Evolutionary conservation across 1,140 invertebrate species (phyloP).

Genomic region (Habropoda laboriosa): DNA sequence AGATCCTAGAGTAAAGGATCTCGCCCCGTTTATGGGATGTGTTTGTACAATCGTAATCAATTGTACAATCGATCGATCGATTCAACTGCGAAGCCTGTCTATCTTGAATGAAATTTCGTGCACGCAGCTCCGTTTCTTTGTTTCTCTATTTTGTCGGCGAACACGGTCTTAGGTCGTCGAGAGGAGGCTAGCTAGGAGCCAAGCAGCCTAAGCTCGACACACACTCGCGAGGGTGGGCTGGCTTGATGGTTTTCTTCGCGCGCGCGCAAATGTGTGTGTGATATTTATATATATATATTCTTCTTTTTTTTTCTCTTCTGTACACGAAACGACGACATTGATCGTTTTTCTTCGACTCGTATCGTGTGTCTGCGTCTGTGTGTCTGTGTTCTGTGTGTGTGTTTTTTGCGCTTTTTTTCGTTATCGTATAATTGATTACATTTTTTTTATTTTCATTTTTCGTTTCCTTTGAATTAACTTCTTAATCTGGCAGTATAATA

Average conservation of each 20-base stretch:
- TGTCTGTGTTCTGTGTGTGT: background rate
- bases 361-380: too few relatives aligned
- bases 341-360: background rate
- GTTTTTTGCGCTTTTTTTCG: background rate
- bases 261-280: background rate
- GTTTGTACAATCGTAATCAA: too few relatives aligned
- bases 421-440: too few relatives aligned
- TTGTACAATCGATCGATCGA: conserved; percentile 62
- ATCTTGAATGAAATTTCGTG: conserved; percentile 17
- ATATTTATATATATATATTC: too few relatives aligned
- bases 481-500: conserved; percentile 71
- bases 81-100: conserved; percentile 63
- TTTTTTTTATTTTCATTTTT: conserved; percentile 38
- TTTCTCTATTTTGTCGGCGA: conserved; percentile 38
- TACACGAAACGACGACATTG: conserved; percentile 31
- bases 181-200: conserved; percentile 45
- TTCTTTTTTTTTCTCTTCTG: background rate
- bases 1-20: conserved; percentile 26
- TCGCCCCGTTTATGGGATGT: too few relatives aligned
- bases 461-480: conserved; percentile 54
- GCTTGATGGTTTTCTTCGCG: background rate
- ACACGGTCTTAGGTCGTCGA: conserved; percentile 58
- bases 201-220: conserved; percentile 50
- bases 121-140: conserved; percentile 35
- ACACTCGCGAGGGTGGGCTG: background rate